Evolutionary conservation across 2,113 vertebrate genomes (phyloP), one percentile per base, ranked within the genome.

Genomic region (Zosterops japonicus): DNA sequence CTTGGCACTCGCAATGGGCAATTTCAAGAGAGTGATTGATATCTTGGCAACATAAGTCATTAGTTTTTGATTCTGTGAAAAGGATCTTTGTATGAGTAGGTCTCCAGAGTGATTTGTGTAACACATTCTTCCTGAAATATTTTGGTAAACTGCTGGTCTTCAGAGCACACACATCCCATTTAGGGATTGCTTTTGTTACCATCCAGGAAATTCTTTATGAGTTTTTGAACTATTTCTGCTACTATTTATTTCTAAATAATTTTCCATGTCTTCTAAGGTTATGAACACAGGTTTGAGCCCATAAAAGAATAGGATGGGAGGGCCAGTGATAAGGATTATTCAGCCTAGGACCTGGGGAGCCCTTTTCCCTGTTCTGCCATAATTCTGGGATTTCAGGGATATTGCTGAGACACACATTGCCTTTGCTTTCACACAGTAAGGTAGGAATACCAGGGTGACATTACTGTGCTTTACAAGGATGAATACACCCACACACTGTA

Each of bases 1-100:
- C n/a, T 23, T 96, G 67, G 49, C 79, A 44, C 27, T 80, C 60
- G 27, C 61, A 80, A 11, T 33, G 50, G 55, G 64, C 55, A 90
- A 60, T 94, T 90, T 94, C 44, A 86, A 61, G 41, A 64, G 16
- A 72, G 19, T 25, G 56, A 61, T 23, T 76, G 83, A 33, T 65
- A 87, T 28, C 46, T 81, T 65, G 35, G 42, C 55, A 74, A 89
- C 83, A 63, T 64, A 65, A 77, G 41, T 69, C 10, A 74, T 69
- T 69, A 31, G 59, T 14, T 87, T 91, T 61, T 52, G 46, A 60
- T 53, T 74, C n/a, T 70, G 7, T 89, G 77, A 46, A 53, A 85
- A 81, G 46, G 50, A 74, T 53, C 59, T 50, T 74, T 74, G 8
- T 18, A 36, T 67, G 39, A 83, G n/a, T 7, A 74, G 12, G 29